Conservation (phyloP, 2,113 vertebrate genomes). For the Stercorarius parasiticus region DNA sequence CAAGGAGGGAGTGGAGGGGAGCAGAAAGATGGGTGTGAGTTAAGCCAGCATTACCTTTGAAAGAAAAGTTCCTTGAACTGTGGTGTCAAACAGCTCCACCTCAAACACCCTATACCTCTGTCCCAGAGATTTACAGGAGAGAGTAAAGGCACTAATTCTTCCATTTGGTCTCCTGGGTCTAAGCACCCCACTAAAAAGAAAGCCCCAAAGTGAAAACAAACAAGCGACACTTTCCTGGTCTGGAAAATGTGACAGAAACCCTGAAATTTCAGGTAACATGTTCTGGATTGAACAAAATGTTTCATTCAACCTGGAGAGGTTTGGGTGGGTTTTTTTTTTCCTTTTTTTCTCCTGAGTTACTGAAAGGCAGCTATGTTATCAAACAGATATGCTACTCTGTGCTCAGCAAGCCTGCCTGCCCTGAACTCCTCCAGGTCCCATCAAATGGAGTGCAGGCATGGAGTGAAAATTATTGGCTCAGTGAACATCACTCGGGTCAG, state of each 20-base stretch:
- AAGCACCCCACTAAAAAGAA: not conserved
- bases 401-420: slow-evolving; percentile 12
- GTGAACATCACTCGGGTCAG: slow-evolving; percentile 32
- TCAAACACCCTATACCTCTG: not conserved
- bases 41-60: not conserved
- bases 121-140: not conserved
- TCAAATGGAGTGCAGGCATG: not conserved
- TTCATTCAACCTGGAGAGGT: not conserved
- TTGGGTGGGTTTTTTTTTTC: too few species aligned
- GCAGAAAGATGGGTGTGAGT: not conserved
- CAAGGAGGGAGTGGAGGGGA: not conserved
- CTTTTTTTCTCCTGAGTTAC: not conserved
- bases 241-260: not conserved
- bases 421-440: not conserved
- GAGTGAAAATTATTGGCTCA: slow-evolving; percentile 32
- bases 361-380: slow-evolving; percentile 17
- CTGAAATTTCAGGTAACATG: not conserved
- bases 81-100: not conserved
- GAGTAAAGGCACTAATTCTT: not conserved
- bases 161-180: not conserved
- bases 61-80: not conserved
- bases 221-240: not conserved
- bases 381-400: not conserved
- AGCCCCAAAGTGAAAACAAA: not conserved
- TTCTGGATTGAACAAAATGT: not conserved